These are phyloP conservation scores for Uromys caudimaculatus DNA, from an alignment of 2,797 vertebrate genomes.

Conservation along the genomic window DNA sequence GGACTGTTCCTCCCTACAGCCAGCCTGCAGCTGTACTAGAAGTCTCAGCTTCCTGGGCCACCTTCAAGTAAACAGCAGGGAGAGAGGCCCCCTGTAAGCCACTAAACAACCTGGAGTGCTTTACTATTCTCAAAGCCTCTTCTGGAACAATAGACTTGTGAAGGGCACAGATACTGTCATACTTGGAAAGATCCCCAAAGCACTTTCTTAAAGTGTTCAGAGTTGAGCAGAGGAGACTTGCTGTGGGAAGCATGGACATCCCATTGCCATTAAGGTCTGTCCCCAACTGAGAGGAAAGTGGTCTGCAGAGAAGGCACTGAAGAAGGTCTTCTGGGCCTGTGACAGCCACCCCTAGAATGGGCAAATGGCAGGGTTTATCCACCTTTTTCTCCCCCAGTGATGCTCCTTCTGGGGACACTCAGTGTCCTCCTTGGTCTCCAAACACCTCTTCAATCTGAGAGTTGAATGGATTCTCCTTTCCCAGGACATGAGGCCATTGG, in stretches of 20 bases:
- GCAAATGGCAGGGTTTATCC: background rate
- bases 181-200: background rate
- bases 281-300: background rate
- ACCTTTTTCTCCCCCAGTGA: background rate
- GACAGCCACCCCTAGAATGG: fast-evolving
- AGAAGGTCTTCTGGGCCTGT: background rate
- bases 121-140: background rate
- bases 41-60: background rate
- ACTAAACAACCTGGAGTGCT: background rate
- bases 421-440: slow-evolving; percentile 89
- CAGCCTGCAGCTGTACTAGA: background rate
- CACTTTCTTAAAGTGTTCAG: background rate
- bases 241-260: background rate
- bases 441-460: slow-evolving; percentile 86
- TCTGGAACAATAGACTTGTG: background rate
- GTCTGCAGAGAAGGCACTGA: background rate
- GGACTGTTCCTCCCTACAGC: background rate
- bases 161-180: background rate
- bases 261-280: background rate
- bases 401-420: slow-evolving; percentile 21
- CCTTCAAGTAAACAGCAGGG: no score
- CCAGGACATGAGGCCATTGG: slow-evolving; percentile 85
- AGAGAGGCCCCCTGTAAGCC: background rate
- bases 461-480: slow-evolving; percentile 89
- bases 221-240: background rate